Evolutionary conservation across 2,797 vertebrate genomes (phyloP).

Genomic region (Columba guinea): DNA sequence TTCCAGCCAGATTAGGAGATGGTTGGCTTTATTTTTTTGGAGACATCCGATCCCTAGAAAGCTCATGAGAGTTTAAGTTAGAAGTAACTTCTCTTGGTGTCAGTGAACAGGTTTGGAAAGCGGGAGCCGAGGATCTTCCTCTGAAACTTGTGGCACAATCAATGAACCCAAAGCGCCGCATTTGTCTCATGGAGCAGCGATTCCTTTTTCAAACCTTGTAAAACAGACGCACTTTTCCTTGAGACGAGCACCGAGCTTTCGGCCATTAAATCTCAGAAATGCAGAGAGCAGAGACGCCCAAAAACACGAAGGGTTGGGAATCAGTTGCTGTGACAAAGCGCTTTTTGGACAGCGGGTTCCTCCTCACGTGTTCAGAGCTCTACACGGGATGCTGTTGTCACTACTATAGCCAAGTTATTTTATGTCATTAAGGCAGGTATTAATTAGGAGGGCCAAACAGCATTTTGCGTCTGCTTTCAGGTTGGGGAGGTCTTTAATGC

Average conservation of each 20-base stretch:
- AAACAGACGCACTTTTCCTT: background rate
- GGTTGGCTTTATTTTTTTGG: background rate
- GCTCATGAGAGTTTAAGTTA: background rate
- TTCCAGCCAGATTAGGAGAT: background rate
- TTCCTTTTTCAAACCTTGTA: background rate
- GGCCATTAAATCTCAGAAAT: background rate
- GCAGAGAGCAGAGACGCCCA: background rate
- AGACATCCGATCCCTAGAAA: background rate
- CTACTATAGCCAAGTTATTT: background rate
- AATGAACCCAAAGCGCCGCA: background rate
- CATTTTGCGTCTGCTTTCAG: background rate
- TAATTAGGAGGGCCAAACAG: background rate
- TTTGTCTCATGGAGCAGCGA: background rate
- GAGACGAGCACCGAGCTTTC: background rate
- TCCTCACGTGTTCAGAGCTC: background rate
- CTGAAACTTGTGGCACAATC: background rate
- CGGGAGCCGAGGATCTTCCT: background rate
- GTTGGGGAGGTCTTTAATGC: background rate
- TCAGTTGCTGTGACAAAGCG: background rate
- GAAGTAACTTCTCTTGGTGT: background rate
- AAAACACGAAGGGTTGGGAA: background rate
- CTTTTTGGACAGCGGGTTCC: background rate
- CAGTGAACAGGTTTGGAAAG: background rate
- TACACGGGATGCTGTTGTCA: background rate
- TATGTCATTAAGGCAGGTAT: background rate